A percentile compares a stretch with the other conserved stretches of the same genome.
Evolutionary conservation across 2,888 invertebrate genomes (phyloP).

Genomic region (Plagiodera versicolora): DNA sequence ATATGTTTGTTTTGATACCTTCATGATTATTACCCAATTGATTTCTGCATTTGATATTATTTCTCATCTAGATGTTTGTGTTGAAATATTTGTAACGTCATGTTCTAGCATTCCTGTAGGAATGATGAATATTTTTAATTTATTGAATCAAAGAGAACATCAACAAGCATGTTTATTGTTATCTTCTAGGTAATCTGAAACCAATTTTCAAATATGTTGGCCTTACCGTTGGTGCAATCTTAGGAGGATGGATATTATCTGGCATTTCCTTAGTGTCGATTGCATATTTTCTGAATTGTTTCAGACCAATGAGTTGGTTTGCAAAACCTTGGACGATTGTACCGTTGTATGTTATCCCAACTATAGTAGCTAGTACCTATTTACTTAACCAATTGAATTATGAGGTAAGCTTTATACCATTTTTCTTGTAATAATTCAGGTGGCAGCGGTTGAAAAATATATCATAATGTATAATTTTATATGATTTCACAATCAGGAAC

Average conservation of each 20-base stretch:
- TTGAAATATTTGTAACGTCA: no score
- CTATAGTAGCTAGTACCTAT: slow-evolving; percentile 32
- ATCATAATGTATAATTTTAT: no score
- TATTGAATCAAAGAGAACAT: background rate
- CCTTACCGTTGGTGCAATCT: slow-evolving; percentile 29
- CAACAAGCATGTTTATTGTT: no score
- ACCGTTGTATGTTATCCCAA: slow-evolving; percentile 43
- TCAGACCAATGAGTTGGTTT: slow-evolving; percentile 47
- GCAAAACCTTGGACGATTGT: slow-evolving; percentile 42
- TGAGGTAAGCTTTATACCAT: slow-evolving; percentile 30
- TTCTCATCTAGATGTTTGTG: no score
- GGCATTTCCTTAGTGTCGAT: slow-evolving; percentile 27
- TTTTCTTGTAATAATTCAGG: no score
- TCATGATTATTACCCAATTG: no score
- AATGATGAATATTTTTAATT: no score
- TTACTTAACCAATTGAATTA: slow-evolving; percentile 33
- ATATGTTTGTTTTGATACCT: no score
- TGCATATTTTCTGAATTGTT: slow-evolving; percentile 36
- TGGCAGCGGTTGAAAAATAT: no score
- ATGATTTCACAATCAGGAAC: no score
- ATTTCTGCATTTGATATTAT: no score
- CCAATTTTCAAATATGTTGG: slow-evolving; percentile 30
- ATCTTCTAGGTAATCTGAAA: slow-evolving; percentile 33
- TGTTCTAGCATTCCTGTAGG: no score
- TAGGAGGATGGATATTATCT: slow-evolving; percentile 40